Evolutionary conservation across 1,140 invertebrate genomes (phyloP).

Genomic region (Lepidurus apus): DNA sequence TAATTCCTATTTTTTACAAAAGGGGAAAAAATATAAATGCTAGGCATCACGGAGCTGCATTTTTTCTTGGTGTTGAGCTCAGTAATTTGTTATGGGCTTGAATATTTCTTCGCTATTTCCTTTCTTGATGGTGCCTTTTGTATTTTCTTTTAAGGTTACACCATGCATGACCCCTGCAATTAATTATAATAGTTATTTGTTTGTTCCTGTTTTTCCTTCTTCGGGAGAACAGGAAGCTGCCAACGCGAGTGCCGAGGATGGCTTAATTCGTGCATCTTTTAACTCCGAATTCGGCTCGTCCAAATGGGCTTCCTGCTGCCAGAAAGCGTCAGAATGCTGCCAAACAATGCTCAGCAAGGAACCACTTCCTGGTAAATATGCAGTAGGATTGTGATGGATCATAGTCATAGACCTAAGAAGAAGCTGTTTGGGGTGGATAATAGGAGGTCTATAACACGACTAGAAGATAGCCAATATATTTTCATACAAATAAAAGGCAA

Average conservation of each 20-base stretch:
- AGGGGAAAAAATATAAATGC: background rate
- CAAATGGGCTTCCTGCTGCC: constrained; percentile 41
- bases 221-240: constrained; percentile 37
- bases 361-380: background rate
- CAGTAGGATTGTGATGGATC: background rate
- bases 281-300: constrained; percentile 32
- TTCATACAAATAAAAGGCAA: no score
- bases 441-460: no score
- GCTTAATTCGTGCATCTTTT: constrained; percentile 37
- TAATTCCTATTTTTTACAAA: background rate
- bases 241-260: constrained; percentile 32
- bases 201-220: constrained; percentile 36
- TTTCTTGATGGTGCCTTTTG: background rate
- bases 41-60: background rate
- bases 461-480: no score
- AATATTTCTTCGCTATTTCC: background rate
- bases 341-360: constrained; percentile 34
- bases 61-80: background rate
- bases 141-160: background rate
- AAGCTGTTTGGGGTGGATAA: background rate
- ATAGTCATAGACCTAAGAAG: background rate
- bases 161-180: background rate
- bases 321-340: constrained; percentile 41
- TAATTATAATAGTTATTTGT: background rate
- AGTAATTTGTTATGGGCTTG: background rate